These are phyloP conservation scores for Chlorops oryzae DNA, from an alignment of 1,140 invertebrate genomes.

Conservation along the genomic window DNA sequence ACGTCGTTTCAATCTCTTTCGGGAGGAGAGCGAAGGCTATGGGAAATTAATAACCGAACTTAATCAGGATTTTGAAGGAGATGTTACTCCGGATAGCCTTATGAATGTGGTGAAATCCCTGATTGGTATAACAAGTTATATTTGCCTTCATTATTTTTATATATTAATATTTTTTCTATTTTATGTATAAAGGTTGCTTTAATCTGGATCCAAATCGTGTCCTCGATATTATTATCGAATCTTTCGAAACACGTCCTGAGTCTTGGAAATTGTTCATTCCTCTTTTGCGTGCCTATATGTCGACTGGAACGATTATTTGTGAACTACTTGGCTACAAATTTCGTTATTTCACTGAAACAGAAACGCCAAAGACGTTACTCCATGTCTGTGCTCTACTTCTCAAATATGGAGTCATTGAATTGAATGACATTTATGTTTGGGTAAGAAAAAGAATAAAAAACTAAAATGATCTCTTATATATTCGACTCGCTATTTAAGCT, in stretches of 20 bases:
- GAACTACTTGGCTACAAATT: constrained; percentile 96
- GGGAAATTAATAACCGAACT: constrained; percentile 96
- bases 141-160: background rate
- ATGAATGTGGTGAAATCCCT: constrained; percentile 86
- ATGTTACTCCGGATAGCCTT: constrained; percentile 55
- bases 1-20: constrained; percentile 95
- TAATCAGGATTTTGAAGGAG: constrained; percentile 75
- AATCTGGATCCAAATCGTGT: constrained; percentile 98
- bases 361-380: constrained; percentile 78
- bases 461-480: too few relatives aligned
- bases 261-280: constrained; percentile 73
- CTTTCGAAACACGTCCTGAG: constrained; percentile 84
- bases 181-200: constrained; percentile 77
- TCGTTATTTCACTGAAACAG: constrained; percentile 63
- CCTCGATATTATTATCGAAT: constrained; percentile 92
- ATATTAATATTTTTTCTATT: background rate
- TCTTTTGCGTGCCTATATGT: constrained; percentile 78
- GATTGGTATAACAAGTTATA: constrained; percentile 62
- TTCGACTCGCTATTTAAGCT: constrained; percentile 53
- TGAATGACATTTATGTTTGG: constrained; percentile 90
- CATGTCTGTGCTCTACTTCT: constrained; percentile 83
- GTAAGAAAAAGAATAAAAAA: constrained; percentile 53
- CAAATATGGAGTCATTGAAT: constrained; percentile 75
- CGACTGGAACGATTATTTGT: constrained; percentile 75
- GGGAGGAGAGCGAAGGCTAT: constrained; percentile 99